These are phyloP conservation scores for Strix uralensis DNA, from an alignment of 2,113 vertebrate genomes.

Conservation along the genomic window DNA sequence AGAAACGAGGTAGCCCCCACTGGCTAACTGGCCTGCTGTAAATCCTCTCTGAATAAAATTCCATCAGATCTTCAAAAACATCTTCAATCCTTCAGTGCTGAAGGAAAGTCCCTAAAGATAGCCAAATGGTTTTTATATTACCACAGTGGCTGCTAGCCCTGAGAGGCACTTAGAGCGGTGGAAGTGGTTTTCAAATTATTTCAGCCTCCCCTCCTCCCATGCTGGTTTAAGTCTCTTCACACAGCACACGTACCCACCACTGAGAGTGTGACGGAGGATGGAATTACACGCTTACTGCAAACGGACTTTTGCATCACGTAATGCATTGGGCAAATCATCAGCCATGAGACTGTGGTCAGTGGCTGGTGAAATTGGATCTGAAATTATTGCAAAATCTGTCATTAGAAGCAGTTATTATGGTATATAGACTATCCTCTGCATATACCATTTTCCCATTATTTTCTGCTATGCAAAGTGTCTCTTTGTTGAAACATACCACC, in stretches of 20 bases:
- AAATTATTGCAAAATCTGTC: not conserved
- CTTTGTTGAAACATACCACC: not conserved
- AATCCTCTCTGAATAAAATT: not conserved
- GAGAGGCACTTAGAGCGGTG: not conserved
- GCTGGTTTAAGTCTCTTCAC: not conserved
- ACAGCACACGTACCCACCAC: rapidly evolving
- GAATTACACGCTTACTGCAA: not conserved
- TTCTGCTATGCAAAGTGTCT: not conserved
- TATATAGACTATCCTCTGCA: not conserved
- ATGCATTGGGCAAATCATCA: not conserved
- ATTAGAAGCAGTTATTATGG: not conserved
- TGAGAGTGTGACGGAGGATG: not conserved
- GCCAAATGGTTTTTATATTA: not conserved
- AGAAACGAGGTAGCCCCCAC: rapidly evolving
- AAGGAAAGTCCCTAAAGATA: not conserved
- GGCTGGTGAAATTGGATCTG: not conserved
- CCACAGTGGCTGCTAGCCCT: not conserved
- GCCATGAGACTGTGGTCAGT: not conserved
- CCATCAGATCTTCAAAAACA: not conserved
- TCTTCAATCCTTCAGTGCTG: not conserved
- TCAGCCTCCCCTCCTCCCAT: not conserved
- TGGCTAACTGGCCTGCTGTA: not conserved
- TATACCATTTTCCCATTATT: not conserved
- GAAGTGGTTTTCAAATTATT: not conserved
- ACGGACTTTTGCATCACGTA: rapidly evolving